Base-by-base conservation (phyloP, 2,888 invertebrate genomes). In the Pristionchus japonicus region DNA sequence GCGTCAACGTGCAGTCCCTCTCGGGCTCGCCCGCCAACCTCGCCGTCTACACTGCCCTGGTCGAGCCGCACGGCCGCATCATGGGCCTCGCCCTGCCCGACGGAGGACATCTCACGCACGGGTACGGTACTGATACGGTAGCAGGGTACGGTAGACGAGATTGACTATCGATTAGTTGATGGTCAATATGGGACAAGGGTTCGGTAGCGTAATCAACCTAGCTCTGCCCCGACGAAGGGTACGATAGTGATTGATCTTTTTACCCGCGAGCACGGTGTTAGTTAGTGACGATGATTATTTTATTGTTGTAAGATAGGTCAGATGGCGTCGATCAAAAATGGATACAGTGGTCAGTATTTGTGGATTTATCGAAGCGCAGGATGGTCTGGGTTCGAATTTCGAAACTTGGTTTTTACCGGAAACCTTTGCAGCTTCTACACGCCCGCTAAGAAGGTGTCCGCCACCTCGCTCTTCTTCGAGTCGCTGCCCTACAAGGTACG, bases 11-110 rank as follows among this genome's bases (percentile, higher is more conserved):
- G 4, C 99, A 99, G 95, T 97, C 98, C 0, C 97, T 98, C 94
- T 98, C 98, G 88, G 97, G 97, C 93, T 97, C 97, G 15, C 99
- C 99, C 31, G 98, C 98, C 3, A 99, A 99, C 95, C 97, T 99
- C 95, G 98, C 98, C 4, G 98, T 98, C 13, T 99, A 98, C 95
- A 98, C 98, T 31, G 94, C 93, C 43, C 91, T 95, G 40, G 95
- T 95, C 87, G 97, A 97, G 91, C 98, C 98, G 3, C 98, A 98
- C 95, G 98, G 97, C 82, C 96, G 98, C 89, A 98, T 99, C 93
- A 99, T 99, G 99, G 96, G 96, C 92, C 95, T 99, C 87, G 98
- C 99, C 95, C 95, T 99, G 89, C 98, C 98, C 1, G 98, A 99
- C 95, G 99, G 99, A 91, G 99, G 99, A 0, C 99, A 99, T 95